Evolutionary conservation across 2,113 vertebrate genomes (phyloP), one percentile per base, ranked within the genome.

Genomic region (Bagarius yarrelli): DNA sequence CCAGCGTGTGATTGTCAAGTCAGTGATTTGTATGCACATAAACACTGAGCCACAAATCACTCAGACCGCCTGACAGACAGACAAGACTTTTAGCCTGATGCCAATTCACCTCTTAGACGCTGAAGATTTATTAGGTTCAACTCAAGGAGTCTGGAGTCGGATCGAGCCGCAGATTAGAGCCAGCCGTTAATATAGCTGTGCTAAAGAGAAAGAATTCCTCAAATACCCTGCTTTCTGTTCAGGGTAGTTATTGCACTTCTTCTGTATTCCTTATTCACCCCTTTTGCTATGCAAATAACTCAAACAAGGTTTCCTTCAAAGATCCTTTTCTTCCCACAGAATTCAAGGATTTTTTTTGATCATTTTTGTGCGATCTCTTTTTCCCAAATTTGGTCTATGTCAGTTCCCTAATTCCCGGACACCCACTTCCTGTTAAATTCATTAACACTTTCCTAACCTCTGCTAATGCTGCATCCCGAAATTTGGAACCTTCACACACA

Each of bases 1-100:
- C 84, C 81, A 83, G 66, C 71, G 57, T 67, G 52, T 50, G 69
- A 79, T 70, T 79, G 69, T 72, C 73, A 55, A 67, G 53, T 74
- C 84, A 76, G 76, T 47, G 40, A 86, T 85, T 79, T 55, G 64
- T 86, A 84, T 81, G 85, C 77, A 59, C 75, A 78, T 82, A 80
- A 70, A 77, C 80, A 69, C 66, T 36, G 59, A 64, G 60, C 30
- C 74, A 78, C 52, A 83, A 73, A 88, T 88, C 50, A 84, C 34
- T 14, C 69, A 50, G 14, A 36, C n/a, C 87, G 47, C 76, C 80
- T 79, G 44, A 77, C 78, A 14, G 55, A 27, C 81, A 83, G 53
- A 76, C 76, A 8, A 50, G 36, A 56, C 80, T 81, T 80, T 78
- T 66, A 83, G 74, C 47, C 72, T 50, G 81, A 72, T 80, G 84